These are phyloP conservation scores for Phoenicopterus ruber DNA, from an alignment of 2,113 vertebrate species.

Conservation along the genomic window DNA sequence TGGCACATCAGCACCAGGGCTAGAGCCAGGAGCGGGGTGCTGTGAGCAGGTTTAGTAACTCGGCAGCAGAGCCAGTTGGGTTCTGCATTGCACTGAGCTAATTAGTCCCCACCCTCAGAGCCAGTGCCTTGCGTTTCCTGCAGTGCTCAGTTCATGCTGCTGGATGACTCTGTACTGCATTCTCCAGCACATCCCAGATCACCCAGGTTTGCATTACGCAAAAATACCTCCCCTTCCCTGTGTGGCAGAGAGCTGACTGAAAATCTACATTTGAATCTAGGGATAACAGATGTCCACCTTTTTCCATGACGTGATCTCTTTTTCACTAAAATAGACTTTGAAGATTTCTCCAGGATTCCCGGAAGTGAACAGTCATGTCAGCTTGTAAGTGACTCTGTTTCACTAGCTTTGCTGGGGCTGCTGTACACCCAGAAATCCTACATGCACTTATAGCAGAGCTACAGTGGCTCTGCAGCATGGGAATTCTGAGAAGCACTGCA, in stretches of 20 bases:
- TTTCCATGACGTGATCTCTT: background rate
- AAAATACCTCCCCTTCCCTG: background rate
- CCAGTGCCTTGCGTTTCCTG: background rate
- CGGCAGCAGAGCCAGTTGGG: background rate
- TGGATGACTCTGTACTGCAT: background rate
- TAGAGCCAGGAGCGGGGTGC: background rate
- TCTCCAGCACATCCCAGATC: background rate
- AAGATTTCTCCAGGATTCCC: background rate
- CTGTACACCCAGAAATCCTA: background rate
- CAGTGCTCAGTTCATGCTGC: background rate
- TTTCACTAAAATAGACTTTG: background rate
- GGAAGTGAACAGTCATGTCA: background rate
- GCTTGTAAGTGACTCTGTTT: background rate
- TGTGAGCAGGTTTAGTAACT: background rate
- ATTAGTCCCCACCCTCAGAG: background rate
- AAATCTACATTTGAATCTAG: background rate
- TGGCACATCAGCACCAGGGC: conserved; percentile 45
- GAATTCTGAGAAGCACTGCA: background rate
- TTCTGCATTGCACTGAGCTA: background rate
- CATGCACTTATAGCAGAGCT: background rate
- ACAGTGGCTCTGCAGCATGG: background rate
- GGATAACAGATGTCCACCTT: background rate
- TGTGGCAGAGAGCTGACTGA: background rate
- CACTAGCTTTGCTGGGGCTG: background rate
- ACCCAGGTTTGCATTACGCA: background rate